Conservation (phyloP, 2,113 vertebrate genomes). For the Pelobates fuscus region DNA sequence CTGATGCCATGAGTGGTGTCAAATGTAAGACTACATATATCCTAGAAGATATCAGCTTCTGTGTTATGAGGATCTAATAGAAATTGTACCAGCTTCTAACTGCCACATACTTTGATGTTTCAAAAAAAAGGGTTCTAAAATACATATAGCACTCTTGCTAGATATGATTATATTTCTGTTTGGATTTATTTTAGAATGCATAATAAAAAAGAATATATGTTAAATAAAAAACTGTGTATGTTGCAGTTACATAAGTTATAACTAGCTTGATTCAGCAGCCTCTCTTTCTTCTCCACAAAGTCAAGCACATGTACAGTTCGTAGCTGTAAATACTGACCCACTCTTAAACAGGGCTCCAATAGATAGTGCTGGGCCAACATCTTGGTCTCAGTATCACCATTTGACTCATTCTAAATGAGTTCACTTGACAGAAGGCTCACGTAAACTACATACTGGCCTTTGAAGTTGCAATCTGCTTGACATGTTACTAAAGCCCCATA, state of each 20-base stretch:
- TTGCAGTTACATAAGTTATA: not conserved
- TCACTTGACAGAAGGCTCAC: conserved; percentile 80
- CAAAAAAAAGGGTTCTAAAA: no score
- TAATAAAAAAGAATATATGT: no score
- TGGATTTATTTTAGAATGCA: not conserved
- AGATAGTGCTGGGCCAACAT: conserved; percentile 84
- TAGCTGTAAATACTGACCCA: conserved; percentile 79
- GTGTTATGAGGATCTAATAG: no score
- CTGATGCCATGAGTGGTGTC: no score
- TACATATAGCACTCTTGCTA: not conserved
- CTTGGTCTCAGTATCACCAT: conserved; percentile 80
- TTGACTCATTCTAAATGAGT: conserved; percentile 76
- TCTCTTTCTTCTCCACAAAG: conserved; percentile 78
- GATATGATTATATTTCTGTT: not conserved
- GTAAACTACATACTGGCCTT: conserved; percentile 82
- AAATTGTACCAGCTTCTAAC: no score
- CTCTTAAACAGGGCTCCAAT: conserved; percentile 76
- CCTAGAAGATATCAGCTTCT: no score
- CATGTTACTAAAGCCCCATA: conserved; percentile 83
- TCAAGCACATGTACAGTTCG: conserved; percentile 77
- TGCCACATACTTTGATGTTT: no score
- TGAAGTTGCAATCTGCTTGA: conserved; percentile 61
- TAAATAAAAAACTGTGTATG: not conserved
- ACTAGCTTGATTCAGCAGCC: not conserved
- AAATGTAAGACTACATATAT: no score